Evolutionary conservation across 2,113 vertebrate genomes (phyloP).

Genomic region (Megalops atlanticus): DNA sequence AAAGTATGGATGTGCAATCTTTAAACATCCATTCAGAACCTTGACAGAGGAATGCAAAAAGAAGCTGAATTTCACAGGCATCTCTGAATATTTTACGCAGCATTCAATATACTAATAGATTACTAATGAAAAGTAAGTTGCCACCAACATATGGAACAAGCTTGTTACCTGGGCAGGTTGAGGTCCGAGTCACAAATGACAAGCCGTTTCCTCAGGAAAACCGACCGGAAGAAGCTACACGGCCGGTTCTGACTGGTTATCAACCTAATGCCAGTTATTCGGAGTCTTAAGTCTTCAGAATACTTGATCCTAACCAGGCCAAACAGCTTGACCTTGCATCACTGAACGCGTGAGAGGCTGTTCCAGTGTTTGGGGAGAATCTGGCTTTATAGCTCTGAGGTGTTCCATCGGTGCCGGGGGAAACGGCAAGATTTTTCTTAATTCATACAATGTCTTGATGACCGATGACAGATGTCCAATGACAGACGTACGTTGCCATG

Average conservation of each 20-base stretch:
- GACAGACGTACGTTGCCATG: constrained; percentile 1
- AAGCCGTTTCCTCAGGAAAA: no score
- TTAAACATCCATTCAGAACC: no score
- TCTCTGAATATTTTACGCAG: no score
- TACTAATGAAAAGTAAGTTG: no score
- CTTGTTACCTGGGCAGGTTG: no score
- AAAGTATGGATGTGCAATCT: no score
- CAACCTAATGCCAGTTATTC: background rate
- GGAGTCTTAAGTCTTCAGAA: background rate
- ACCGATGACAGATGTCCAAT: background rate
- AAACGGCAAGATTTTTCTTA: background rate
- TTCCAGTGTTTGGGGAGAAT: background rate
- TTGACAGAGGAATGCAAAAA: no score
- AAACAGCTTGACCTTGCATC: background rate
- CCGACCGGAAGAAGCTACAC: no score
- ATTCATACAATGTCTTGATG: background rate
- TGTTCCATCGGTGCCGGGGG: background rate
- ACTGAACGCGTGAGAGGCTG: background rate
- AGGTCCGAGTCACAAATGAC: no score
- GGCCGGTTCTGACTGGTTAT: background rate
- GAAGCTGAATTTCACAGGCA: no score
- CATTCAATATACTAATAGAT: no score
- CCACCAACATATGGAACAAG: no score
- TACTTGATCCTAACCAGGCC: background rate
- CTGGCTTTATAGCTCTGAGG: background rate